Evolutionary conservation across 1,140 invertebrate species (phyloP), one percentile per base, ranked within the genome.

Genomic region (Epicauta chinensis): DNA sequence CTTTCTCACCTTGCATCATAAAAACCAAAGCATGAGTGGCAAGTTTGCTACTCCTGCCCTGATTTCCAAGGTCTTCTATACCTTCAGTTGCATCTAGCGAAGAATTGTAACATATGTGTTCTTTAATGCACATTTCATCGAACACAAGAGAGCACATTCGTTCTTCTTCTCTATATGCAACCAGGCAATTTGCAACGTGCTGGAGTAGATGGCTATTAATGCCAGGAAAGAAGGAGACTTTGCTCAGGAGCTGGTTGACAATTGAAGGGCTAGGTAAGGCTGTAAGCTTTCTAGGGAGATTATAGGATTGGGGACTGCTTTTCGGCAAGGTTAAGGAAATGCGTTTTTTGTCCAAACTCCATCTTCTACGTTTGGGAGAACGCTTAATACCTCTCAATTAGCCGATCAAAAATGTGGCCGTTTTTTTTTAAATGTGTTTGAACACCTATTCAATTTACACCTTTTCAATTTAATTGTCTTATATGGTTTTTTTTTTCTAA

Each of bases 281-380:
- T 34, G 39, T 46, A 40, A 50, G 40, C 39, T 16, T 13, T 10
- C 30, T 29, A 30, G n/a, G 14, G 35, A 17, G 23, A 44, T 42
- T 4, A 14, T 15, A 40, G 50, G 46, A 17, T 36, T 35, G 7
- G 34, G 29, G 14, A 51, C 41, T 15, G 29, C 43, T 42, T 41
- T 12, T 41, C 48, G 53, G 52, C 4, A 49, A 38, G 12, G 50
- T 37, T 16, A 53, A 44, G 16, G 55, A 50, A 43, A 53, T 51
- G 29, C n/a, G 17, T 37, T 56, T 56, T 46, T 56, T 43, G 9
- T 56, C 31, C 1, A 35, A 23, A n/a, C 50, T 52, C 31, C 43
- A 56, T 15, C 47, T 39, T 44, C 43, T 38, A 10, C 39, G 40
- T 12, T 32, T 11, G 11, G 49, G 15, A 13, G 14, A 2, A 34